Percentiles rank a stretch among this genome's conserved stretches.
Conservation (phyloP, 2,888 invertebrate genomes). For the Microplitis manilae region DNA sequence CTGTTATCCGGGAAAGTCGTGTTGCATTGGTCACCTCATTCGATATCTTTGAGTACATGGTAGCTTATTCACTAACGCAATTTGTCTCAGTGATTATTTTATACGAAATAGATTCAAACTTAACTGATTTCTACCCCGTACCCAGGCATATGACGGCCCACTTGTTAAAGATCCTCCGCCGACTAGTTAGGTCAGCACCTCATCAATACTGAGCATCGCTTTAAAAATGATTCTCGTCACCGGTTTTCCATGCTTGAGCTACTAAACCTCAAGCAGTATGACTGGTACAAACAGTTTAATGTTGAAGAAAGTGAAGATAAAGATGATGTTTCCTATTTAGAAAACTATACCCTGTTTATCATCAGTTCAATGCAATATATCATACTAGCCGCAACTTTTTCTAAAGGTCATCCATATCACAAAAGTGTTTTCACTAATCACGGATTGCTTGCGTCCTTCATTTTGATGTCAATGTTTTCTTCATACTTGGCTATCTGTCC, state of each 20-base stretch:
- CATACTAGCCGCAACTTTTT: constrained; percentile 88
- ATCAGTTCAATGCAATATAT: constrained; percentile 94
- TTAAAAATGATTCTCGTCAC: constrained; percentile 81
- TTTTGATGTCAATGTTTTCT: constrained; percentile 79
- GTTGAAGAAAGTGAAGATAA: constrained; percentile 72
- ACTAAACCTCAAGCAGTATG: constrained; percentile 77
- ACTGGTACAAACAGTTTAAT: constrained; percentile 75
- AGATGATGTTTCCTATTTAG: constrained; percentile 79
- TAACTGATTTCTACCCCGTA: constrained; percentile 93
- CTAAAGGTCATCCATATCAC: constrained; percentile 92
- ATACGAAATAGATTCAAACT: constrained; percentile 89
- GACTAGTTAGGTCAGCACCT: constrained; percentile 84
- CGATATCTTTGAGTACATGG: constrained; percentile 99
- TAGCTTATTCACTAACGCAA: constrained; percentile 94
- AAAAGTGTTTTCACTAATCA: constrained; percentile 87
- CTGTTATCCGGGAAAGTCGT: constrained; percentile 88
- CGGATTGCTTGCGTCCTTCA: constrained; percentile 80
- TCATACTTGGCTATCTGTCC: constrained; percentile 81
- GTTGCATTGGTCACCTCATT: constrained; percentile 96
- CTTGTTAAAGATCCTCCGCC: constrained; percentile 86
- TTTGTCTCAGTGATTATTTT: constrained; percentile 93
- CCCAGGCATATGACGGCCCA: constrained; percentile 82
- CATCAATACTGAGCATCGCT: constrained; percentile 83
- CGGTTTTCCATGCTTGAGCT: constrained; percentile 78
- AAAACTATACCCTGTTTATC: constrained; percentile 89